These are phyloP conservation scores for Cyprinodon brontotheroides DNA, from an alignment of 2,113 vertebrate genomes.

Conservation along the genomic window DNA sequence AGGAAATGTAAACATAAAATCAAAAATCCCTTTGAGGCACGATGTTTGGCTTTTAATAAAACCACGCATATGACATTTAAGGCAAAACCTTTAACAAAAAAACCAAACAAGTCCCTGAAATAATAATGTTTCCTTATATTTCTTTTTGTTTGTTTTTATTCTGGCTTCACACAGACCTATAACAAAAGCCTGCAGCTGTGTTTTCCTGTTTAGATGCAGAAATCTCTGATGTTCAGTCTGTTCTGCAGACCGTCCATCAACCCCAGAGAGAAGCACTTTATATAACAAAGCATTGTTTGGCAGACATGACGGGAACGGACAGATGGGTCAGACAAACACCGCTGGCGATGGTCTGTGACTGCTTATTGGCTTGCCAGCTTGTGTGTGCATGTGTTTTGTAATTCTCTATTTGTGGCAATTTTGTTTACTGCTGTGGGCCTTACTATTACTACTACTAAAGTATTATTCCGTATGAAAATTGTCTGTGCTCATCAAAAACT, in stretches of 20 bases:
- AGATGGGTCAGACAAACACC: conserved; percentile 53
- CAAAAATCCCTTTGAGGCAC: too few relatives aligned
- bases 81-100: background rate
- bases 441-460: conserved; percentile 14
- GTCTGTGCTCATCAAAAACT: too few relatives aligned
- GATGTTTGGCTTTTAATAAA: background rate
- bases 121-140: background rate
- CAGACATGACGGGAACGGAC: conserved; percentile 55
- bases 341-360: conserved; percentile 28
- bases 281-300: conserved; percentile 60
- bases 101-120: background rate
- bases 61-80: background rate
- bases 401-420: background rate
- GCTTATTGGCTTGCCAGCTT: conserved; percentile 10
- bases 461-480: conserved; percentile 3
- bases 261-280: conserved; percentile 49
- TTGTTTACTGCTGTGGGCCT: conserved; percentile 5
- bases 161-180: conserved; percentile 5
- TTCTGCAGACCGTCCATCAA: conserved; percentile 47
- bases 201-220: conserved; percentile 37
- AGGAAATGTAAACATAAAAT: background rate
- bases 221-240: conserved; percentile 44
- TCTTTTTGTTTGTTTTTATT: background rate
- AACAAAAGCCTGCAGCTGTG: conserved; percentile 22
- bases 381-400: background rate